A percentile compares a stretch with the other conserved stretches of the same genome.
These are phyloP conservation scores for Euglossa dilemma DNA, from an alignment of 1,140 invertebrate species.

Conservation along the genomic window DNA sequence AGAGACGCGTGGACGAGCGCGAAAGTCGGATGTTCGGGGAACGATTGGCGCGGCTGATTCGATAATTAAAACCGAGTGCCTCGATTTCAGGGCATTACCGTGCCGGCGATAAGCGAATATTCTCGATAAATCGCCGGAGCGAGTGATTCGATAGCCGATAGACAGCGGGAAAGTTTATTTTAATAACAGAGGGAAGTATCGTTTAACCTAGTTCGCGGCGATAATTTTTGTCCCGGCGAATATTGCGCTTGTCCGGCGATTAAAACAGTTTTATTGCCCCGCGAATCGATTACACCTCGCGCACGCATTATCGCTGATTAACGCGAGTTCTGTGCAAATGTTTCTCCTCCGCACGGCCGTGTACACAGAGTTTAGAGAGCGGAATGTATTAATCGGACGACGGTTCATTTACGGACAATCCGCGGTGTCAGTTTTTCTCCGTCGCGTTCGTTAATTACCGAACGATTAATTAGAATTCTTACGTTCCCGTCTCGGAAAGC, in stretches of 20 bases:
- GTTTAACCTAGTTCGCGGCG: background rate
- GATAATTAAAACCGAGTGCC: background rate
- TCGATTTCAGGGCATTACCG: background rate
- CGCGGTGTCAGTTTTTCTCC: background rate
- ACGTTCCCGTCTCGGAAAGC: no score
- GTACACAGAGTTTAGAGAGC: background rate
- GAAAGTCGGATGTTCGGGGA: no score
- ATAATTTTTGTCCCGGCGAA: slow-evolving; percentile 11
- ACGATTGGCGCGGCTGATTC: background rate
- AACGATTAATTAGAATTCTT: no score
- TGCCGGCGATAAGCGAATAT: background rate
- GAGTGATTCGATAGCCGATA: background rate
- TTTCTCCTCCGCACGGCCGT: background rate
- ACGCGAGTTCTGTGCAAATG: slow-evolving; percentile 10
- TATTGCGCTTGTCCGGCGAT: slow-evolving; percentile 16
- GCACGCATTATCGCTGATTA: slow-evolving; percentile 20
- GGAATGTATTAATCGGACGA: background rate
- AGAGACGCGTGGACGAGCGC: no score
- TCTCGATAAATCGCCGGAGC: background rate
- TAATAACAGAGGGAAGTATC: background rate
- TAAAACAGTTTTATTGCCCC: slow-evolving; percentile 20
- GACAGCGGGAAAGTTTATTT: background rate
- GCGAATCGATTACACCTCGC: slow-evolving; percentile 10
- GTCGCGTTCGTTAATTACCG: background rate
- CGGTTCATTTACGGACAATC: background rate